phyloP scores from a whole-genome alignment of 2,797 vertebrate genomes.

The Pogoniulus pusillus region DNA sequence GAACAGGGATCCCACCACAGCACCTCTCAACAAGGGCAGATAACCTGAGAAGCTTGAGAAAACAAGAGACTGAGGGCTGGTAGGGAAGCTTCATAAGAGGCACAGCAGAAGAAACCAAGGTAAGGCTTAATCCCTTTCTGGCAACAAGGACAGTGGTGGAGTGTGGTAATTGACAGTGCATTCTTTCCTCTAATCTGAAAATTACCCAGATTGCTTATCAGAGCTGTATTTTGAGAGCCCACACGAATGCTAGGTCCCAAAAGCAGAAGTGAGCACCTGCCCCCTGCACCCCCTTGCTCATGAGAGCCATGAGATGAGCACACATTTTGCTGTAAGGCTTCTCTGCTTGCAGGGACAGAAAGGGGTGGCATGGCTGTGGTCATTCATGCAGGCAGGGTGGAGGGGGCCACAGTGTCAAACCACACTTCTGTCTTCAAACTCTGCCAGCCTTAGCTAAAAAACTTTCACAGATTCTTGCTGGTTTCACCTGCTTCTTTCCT shows the following conservation, averaged over 20 bases:
- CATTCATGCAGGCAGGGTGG: not conserved
- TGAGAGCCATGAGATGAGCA: not conserved
- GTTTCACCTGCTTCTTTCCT: not conserved
- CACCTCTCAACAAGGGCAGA: not conserved
- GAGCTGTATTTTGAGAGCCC: not conserved
- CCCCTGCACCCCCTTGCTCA: not conserved
- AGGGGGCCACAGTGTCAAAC: not conserved
- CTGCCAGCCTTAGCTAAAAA: not conserved
- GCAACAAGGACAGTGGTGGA: not conserved
- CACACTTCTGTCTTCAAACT: accelerated
- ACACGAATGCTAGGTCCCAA: not conserved
- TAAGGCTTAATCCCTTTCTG: not conserved
- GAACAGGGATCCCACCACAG: not conserved
- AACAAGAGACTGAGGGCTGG: not conserved
- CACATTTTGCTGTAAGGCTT: not conserved
- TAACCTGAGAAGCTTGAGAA: not conserved
- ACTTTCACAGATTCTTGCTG: not conserved
- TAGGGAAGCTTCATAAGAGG: not conserved
- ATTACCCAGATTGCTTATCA: not conserved
- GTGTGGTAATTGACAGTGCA: not conserved
- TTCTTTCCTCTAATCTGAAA: not conserved
- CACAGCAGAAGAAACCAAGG: not conserved
- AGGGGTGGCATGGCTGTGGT: not conserved
- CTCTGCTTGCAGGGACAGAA: not conserved
- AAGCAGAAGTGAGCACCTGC: not conserved